A percentile compares a stretch with the other conserved stretches of the same genome.
Conservation (phyloP, 2,797 vertebrate genomes). For the Ctenopoma kingsleyae region DNA sequence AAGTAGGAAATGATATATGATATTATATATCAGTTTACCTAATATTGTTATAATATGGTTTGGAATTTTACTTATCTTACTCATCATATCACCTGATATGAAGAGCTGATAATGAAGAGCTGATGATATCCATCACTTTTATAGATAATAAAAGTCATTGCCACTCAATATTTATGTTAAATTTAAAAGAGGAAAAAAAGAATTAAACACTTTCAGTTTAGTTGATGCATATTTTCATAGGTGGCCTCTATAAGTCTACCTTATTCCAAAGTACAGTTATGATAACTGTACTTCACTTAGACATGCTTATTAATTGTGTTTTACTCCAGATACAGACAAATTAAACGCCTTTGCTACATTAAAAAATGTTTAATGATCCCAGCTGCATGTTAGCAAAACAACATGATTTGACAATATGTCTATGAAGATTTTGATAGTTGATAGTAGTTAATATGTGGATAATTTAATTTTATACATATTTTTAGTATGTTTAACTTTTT, state of each 20-base stretch:
- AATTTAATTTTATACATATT: too few species aligned
- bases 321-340: slow-evolving; percentile 21
- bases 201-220: background rate
- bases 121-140: too few species aligned
- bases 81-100: background rate
- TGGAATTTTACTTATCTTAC: background rate
- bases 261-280: slow-evolving; percentile 15
- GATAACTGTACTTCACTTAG: background rate
- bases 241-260: slow-evolving; percentile 21
- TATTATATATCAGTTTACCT: background rate
- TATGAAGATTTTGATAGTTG: background rate
- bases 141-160: too few species aligned
- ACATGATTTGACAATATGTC: background rate
- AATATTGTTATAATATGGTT: slow-evolving; percentile 2
- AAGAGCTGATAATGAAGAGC: too few species aligned
- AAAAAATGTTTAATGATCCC: slow-evolving; percentile 5
- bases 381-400: background rate
- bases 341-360: slow-evolving; percentile 17
- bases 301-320: slow-evolving; percentile 25
- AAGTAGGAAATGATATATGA: background rate
- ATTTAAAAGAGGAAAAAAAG: too few species aligned
- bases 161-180: too few species aligned
- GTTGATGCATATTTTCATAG: slow-evolving; percentile 19
- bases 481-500: too few species aligned
- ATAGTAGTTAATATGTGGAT: background rate